A percentile compares a stretch with the other conserved stretches of the same genome.
Conservation (phyloP, 2,113 vertebrate species). For the Triplophysa tibetana region DNA sequence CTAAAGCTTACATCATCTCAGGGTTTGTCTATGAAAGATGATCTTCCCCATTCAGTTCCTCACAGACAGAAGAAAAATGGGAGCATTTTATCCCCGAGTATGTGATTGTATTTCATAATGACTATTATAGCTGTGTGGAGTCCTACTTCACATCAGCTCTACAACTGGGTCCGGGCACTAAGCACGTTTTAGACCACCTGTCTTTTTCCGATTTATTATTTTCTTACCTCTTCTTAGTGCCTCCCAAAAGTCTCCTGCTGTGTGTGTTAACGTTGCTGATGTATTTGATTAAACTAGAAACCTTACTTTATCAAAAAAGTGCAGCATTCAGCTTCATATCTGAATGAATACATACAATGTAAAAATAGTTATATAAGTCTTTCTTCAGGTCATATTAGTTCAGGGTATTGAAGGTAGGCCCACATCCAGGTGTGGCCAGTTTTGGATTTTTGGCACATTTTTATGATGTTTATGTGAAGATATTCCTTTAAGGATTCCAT, state of each 20-base stretch:
- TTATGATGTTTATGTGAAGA: no score
- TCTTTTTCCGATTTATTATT: neutral
- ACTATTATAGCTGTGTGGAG: constrained; percentile 22
- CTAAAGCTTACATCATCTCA: constrained; percentile 40
- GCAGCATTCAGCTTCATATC: no score
- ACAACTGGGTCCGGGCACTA: constrained; percentile 29
- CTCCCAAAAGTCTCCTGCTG: neutral
- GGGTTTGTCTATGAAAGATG: constrained; percentile 33
- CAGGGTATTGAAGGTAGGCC: no score
- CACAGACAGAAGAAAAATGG: neutral
- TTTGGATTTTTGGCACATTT: no score
- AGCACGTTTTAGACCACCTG: neutral
- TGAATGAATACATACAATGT: no score
- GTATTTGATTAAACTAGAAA: neutral
- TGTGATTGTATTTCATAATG: constrained; percentile 44
- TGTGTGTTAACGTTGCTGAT: neutral
- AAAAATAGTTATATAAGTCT: no score
- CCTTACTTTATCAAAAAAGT: neutral
- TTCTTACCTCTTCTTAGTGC: neutral
- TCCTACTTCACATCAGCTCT: constrained; percentile 5
- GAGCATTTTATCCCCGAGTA: neutral
- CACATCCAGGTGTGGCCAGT: no score
- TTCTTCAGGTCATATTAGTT: no score
- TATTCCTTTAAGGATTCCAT: no score
- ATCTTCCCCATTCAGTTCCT: constrained; percentile 31